Percentiles rank a stretch among this genome's conserved stretches.
These are phyloP conservation scores for Zaprionus lachaisei DNA, from an alignment of 1,140 invertebrate species.

Conservation along the genomic window DNA sequence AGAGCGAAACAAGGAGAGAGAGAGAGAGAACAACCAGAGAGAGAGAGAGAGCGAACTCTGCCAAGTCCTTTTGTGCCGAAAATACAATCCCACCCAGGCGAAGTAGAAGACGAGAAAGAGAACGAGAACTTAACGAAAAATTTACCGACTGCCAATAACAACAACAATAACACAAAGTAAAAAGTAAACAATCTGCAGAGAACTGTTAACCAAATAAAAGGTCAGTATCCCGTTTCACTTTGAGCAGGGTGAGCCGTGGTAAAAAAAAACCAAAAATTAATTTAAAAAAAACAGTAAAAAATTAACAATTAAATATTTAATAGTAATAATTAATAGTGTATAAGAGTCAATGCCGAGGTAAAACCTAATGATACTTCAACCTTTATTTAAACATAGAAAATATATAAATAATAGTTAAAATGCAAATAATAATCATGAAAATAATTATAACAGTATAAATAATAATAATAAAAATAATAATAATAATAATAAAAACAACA, in stretches of 20 bases:
- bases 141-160: constrained; percentile 43
- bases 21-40: constrained; percentile 17
- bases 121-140: constrained; percentile 70
- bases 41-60: constrained; percentile 10
- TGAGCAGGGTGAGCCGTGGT: neutral
- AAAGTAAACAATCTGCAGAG: constrained; percentile 73
- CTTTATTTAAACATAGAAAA: neutral
- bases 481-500: too few species aligned
- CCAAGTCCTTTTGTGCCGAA: constrained; percentile 33
- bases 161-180: constrained; percentile 49
- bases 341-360: neutral
- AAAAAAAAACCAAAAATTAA: neutral
- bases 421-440: neutral
- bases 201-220: constrained; percentile 43
- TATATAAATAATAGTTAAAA: neutral
- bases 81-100: constrained; percentile 37
- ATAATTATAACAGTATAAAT: neutral
- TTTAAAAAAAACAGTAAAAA: neutral
- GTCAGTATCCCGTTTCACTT: constrained; percentile 50
- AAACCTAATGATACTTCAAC: neutral
- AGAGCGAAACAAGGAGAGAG: constrained; percentile 30
- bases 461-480: neutral
- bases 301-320: neutral
- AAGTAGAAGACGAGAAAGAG: constrained; percentile 24
- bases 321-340: neutral